phyloP scores from a whole-genome alignment of 2,113 vertebrate species.

The Glareola pratincola region DNA sequence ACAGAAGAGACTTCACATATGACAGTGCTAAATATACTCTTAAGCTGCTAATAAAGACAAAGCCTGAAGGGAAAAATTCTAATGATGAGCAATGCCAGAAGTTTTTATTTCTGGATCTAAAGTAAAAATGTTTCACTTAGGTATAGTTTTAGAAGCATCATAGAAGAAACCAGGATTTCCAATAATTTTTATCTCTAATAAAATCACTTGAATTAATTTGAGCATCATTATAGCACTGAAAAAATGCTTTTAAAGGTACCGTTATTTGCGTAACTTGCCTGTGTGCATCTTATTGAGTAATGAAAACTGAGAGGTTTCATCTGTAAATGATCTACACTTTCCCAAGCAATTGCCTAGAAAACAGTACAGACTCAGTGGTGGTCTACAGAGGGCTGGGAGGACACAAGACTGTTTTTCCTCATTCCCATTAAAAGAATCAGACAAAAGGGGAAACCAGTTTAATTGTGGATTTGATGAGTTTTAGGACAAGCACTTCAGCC shows the following conservation, averaged over 20 bases:
- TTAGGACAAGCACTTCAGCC: neutral
- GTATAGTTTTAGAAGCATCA: slow-evolving; percentile 76
- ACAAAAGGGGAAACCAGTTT: neutral
- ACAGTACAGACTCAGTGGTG: neutral
- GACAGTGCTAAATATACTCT: slow-evolving; percentile 81
- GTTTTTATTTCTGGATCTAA: slow-evolving; percentile 76
- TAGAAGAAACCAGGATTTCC: slow-evolving; percentile 67
- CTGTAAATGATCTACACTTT: neutral
- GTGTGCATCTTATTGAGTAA: slow-evolving; percentile 15
- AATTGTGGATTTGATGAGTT: neutral
- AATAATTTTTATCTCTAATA: slow-evolving; percentile 73
- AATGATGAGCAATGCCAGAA: slow-evolving; percentile 78
- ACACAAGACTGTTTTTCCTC: neutral
- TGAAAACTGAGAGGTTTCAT: slow-evolving; percentile 32
- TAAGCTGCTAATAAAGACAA: slow-evolving; percentile 81
- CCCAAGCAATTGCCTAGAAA: neutral
- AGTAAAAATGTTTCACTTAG: slow-evolving; percentile 74
- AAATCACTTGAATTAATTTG: slow-evolving; percentile 74
- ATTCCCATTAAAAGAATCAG: neutral
- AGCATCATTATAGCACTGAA: slow-evolving; percentile 22
- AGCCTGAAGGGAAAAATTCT: slow-evolving; percentile 72
- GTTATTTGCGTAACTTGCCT: neutral
- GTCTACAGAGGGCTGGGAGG: neutral
- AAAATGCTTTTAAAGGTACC: slow-evolving; percentile 21
- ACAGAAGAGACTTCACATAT: slow-evolving; percentile 76